Evolutionary conservation across 2,797 vertebrate species (phyloP).

Genomic region (Enoplosus armatus): DNA sequence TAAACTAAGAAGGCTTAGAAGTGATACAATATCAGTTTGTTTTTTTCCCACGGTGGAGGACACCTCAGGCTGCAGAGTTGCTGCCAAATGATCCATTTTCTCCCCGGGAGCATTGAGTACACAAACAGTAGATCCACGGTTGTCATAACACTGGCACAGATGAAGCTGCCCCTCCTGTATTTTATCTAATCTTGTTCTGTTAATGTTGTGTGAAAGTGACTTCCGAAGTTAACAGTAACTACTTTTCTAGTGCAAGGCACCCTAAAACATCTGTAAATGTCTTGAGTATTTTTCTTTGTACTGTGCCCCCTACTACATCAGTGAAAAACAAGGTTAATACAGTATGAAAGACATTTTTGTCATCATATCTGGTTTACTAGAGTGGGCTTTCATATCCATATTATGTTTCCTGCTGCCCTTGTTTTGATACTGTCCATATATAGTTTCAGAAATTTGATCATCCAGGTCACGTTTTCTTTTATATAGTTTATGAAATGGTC

Average conservation of each 20-base stretch:
- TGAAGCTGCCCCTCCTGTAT: slow-evolving; percentile 26
- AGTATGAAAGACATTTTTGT: not conserved
- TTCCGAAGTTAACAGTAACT: not conserved
- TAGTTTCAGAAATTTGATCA: not conserved
- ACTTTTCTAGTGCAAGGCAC: slow-evolving; percentile 4
- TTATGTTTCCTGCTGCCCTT: slow-evolving; percentile 3
- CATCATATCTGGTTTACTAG: not conserved
- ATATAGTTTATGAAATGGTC: not conserved
- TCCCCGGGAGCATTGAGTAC: slow-evolving; percentile 43
- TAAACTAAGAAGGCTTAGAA: slow-evolving; percentile 34
- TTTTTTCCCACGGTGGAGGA: slow-evolving; percentile 44
- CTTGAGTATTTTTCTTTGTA: not conserved
- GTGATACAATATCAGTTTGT: slow-evolving; percentile 30
- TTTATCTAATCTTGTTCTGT: slow-evolving; percentile 42
- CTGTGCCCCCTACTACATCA: not conserved
- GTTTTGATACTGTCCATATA: not conserved
- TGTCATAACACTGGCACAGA: slow-evolving; percentile 55
- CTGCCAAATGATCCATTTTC: slow-evolving; percentile 61
- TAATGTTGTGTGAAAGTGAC: slow-evolving; percentile 29
- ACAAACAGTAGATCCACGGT: slow-evolving; percentile 52
- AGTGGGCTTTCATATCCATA: not conserved
- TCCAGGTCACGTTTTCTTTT: not conserved
- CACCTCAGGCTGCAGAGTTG: slow-evolving; percentile 44
- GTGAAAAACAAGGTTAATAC: slow-evolving; percentile 4
- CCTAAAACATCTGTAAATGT: slow-evolving; percentile 10